phyloP scores from a whole-genome alignment of 2,113 vertebrate species.

The Syrmaticus mikado region DNA sequence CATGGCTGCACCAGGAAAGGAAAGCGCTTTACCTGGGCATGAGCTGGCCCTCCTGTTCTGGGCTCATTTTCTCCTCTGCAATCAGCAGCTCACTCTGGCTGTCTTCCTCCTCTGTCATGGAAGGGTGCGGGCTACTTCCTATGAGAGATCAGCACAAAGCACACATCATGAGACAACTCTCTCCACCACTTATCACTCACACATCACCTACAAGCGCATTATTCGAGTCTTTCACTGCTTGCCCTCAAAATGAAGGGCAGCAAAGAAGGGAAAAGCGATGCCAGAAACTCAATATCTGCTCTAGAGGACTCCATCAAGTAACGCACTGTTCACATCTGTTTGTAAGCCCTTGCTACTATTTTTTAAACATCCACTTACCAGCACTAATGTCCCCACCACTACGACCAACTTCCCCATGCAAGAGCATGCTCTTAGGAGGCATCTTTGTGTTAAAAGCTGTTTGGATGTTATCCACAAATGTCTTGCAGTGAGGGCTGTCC shows the following conservation, averaged over 20 bases:
- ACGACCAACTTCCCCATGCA: conserved; percentile 89
- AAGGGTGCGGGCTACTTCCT: conserved; percentile 97
- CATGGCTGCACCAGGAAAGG: rapidly evolving
- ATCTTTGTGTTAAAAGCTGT: conserved; percentile 96
- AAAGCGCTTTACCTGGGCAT: conserved; percentile 89
- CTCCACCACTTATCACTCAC: neutral
- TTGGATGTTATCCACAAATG: conserved; percentile 96
- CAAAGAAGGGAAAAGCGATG: neutral
- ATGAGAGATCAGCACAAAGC: neutral
- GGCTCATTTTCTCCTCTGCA: conserved; percentile 97
- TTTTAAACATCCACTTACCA: conserved; percentile 72
- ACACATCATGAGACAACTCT: neutral
- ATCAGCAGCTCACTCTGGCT: conserved; percentile 94
- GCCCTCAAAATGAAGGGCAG: neutral
- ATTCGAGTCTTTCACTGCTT: neutral
- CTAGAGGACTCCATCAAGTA: neutral
- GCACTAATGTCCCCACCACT: conserved; percentile 92
- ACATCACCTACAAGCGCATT: neutral
- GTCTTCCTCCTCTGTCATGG: conserved; percentile 96
- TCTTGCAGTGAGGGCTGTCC: conserved; percentile 96
- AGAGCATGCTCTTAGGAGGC: conserved; percentile 94
- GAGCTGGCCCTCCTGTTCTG: conserved; percentile 93
- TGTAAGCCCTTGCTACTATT: rapidly evolving
- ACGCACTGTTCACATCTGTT: neutral
- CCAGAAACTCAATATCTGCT: neutral